Evolutionary conservation across 1,140 invertebrate species (phyloP).

Genomic region (Acromyrmex heyeri): DNA sequence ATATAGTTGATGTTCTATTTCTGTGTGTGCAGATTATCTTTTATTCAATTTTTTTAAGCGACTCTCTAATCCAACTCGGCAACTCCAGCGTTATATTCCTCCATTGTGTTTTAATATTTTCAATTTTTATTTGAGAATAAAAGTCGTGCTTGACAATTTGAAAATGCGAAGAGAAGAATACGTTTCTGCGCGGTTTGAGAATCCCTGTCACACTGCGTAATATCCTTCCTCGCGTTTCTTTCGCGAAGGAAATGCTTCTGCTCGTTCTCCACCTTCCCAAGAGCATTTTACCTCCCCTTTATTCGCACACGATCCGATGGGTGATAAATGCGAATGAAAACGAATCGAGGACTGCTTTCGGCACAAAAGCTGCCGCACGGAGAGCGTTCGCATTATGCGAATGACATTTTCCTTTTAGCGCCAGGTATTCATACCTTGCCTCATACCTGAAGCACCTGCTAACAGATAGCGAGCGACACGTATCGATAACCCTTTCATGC

Average conservation of each 20-base stretch:
- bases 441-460: constrained; percentile 19
- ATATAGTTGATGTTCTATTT: too few relatives aligned
- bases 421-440: background rate
- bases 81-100: background rate
- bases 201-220: background rate
- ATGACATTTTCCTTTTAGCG: constrained; percentile 62
- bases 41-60: background rate
- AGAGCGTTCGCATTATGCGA: constrained; percentile 45
- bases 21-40: too few relatives aligned
- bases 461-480: constrained; percentile 10
- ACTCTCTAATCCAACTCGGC: background rate
- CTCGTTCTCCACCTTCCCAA: constrained; percentile 31
- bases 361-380: constrained; percentile 40
- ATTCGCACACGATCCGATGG: constrained; percentile 42
- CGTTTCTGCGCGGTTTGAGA: constrained; percentile 7
- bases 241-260: constrained; percentile 38
- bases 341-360: constrained; percentile 57
- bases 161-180: background rate
- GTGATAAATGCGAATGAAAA: constrained; percentile 63
- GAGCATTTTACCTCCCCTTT: constrained; percentile 44
- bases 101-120: background rate
- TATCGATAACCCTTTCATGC: constrained; percentile 41
- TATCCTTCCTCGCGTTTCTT: constrained; percentile 38
- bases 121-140: background rate
- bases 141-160: background rate